Conservation (phyloP, 2,888 invertebrate species). For the Sceliomorpha sp. region DNA sequence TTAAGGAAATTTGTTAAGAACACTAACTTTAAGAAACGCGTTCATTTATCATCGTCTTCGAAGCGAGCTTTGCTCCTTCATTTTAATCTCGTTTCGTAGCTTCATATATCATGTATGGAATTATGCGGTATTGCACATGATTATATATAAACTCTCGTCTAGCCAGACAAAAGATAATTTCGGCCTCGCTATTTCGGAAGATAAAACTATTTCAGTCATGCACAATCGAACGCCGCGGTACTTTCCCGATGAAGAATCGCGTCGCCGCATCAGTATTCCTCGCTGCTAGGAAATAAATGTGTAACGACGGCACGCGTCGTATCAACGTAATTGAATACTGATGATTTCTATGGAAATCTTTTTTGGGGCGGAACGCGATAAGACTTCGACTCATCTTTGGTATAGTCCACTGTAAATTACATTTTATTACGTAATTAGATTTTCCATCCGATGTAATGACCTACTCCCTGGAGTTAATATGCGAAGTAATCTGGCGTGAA, state of each 20-base stretch:
- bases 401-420: neutral
- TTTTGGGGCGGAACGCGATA: neutral
- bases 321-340: constrained; percentile 26
- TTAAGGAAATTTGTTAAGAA: too few relatives aligned
- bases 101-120: too few relatives aligned
- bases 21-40: too few relatives aligned
- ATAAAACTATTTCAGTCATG: constrained; percentile 28
- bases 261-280: constrained; percentile 34
- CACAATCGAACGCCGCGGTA: constrained; percentile 39
- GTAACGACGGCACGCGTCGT: constrained; percentile 37
- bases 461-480: too few relatives aligned
- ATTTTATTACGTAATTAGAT: too few relatives aligned
- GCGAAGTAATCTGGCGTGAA: too few relatives aligned
- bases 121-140: too few relatives aligned
- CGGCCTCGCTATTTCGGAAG: constrained; percentile 8
- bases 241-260: constrained; percentile 34
- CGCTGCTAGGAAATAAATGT: constrained; percentile 25
- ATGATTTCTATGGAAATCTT: constrained; percentile 24
- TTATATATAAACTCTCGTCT: too few relatives aligned
- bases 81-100: too few relatives aligned
- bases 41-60: too few relatives aligned
- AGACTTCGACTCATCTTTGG: neutral
- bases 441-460: too few relatives aligned
- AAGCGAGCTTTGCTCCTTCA: too few relatives aligned
- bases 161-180: constrained; percentile 5